These are phyloP conservation scores for Holotrichia oblita DNA, from an alignment of 1,140 invertebrate genomes.

Conservation along the genomic window DNA sequence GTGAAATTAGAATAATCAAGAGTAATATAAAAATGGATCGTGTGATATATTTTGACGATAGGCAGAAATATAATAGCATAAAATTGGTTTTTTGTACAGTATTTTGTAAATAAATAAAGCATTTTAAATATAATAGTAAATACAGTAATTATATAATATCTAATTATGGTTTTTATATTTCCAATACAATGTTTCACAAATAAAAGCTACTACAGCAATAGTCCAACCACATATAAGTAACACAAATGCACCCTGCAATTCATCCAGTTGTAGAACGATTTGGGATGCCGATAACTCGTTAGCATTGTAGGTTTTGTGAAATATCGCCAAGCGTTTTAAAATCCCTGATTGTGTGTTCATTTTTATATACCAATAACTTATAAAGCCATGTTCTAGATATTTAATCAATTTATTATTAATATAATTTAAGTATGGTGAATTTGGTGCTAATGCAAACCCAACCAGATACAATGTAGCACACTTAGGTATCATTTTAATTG, in stretches of 20 bases:
- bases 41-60: background rate
- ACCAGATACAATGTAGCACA: background rate
- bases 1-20: too few relatives aligned
- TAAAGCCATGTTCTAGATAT: background rate
- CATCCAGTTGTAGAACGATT: background rate
- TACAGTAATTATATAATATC: too few relatives aligned
- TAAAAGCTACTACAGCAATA: background rate
- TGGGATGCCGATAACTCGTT: background rate
- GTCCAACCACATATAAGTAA: background rate
- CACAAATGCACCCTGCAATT: background rate
- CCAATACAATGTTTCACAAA: background rate
- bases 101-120: background rate
- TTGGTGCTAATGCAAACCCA: background rate
- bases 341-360: conserved; percentile 4
- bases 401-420: background rate
- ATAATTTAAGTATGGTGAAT: background rate
- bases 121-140: background rate
- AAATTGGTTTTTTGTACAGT: too few relatives aligned
- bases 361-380: conserved; percentile 18
- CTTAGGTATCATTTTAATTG: conserved; percentile 2
- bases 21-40: background rate
- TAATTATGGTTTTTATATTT: background rate
- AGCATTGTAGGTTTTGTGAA: background rate
- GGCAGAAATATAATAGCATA: background rate
- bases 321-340: conserved; percentile 7